Percentiles rank a stretch among this genome's conserved stretches.
Evolutionary conservation across 2,888 invertebrate species (phyloP).

Genomic region (Drosophila melanocephala): DNA sequence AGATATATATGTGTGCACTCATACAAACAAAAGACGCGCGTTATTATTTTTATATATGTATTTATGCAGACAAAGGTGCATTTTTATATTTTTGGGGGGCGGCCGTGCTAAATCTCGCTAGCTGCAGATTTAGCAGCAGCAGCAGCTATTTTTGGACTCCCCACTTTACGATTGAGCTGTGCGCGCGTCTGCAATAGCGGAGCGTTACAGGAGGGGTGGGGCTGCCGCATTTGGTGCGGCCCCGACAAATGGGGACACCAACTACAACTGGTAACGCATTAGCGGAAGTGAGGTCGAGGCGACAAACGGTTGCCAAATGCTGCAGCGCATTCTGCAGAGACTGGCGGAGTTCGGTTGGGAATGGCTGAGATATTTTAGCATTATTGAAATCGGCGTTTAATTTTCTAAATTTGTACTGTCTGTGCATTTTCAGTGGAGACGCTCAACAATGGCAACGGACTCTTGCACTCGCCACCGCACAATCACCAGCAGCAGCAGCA

Average conservation of each 20-base stretch:
- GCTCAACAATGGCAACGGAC: constrained; percentile 91
- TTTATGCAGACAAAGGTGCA: constrained; percentile 9
- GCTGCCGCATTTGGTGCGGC: constrained; percentile 31
- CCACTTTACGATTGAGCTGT: constrained; percentile 53
- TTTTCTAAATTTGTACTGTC: constrained; percentile 3
- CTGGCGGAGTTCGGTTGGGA: constrained; percentile 58
- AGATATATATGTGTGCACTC: not conserved
- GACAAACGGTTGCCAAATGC: constrained; percentile 45
- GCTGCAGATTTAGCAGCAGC: constrained; percentile 48
- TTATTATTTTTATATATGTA: constrained; percentile 23
- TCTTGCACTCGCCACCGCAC: constrained; percentile 91
- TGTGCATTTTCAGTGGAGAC: constrained; percentile 83
- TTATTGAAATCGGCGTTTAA: not conserved
- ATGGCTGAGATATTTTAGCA: constrained; percentile 20
- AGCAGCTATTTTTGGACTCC: constrained; percentile 66
- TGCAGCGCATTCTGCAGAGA: constrained; percentile 57
- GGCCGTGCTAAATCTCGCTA: constrained; percentile 55
- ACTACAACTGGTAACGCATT: constrained; percentile 15
- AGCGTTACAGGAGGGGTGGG: constrained; percentile 25
- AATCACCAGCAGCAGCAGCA: constrained; percentile 87
- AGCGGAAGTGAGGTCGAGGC: constrained; percentile 44
- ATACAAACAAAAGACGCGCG: not conserved
- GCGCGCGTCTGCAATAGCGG: constrained; percentile 18
- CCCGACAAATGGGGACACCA: constrained; percentile 11
- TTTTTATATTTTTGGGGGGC: constrained; percentile 3